Conservation (phyloP, 2,797 vertebrate genomes). For the Chaunax sp. region DNA sequence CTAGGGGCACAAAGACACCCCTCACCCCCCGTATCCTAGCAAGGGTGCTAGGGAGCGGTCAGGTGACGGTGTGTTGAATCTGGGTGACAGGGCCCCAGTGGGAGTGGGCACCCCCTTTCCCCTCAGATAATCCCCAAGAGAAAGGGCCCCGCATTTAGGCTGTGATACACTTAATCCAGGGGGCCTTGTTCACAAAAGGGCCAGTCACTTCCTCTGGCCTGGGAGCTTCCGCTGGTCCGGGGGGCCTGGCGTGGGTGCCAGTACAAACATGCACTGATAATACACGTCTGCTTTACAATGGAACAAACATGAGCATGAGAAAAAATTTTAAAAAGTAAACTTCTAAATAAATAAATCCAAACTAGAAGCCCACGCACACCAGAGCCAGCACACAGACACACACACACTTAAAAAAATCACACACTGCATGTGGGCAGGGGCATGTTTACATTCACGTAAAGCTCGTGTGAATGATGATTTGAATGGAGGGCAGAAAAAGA, state of each 20-base stretch:
- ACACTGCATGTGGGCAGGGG: conserved; percentile 50
- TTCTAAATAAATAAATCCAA: conserved; percentile 62
- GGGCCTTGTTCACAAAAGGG: conserved; percentile 77
- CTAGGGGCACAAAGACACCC: conserved; percentile 57
- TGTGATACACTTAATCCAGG: conserved; percentile 81
- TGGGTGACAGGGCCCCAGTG: conserved; percentile 79
- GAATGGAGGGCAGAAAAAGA: conserved; percentile 27
- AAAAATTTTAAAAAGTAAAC: conserved; percentile 48
- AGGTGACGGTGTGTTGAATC: conserved; percentile 78
- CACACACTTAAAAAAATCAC: conserved; percentile 13
- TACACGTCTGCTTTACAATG: conserved; percentile 52
- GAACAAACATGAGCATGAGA: conserved; percentile 46
- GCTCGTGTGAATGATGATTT: conserved; percentile 52
- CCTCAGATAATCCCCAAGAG: conserved; percentile 80
- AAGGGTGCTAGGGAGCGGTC: conserved; percentile 47
- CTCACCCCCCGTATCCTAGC: conserved; percentile 57
- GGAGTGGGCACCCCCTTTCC: conserved; percentile 62
- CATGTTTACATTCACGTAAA: conserved; percentile 69
- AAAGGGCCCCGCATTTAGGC: conserved; percentile 81
- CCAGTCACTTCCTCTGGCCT: conserved; percentile 78
- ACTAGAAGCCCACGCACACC: conserved; percentile 54
- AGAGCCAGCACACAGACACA: conserved; percentile 15
- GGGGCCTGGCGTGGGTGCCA: conserved; percentile 66
- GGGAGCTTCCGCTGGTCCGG: conserved; percentile 79
- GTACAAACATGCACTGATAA: conserved; percentile 69